Evolutionary conservation across 2,797 vertebrate species (phyloP).

Genomic region (Aulostomus chinensis): DNA sequence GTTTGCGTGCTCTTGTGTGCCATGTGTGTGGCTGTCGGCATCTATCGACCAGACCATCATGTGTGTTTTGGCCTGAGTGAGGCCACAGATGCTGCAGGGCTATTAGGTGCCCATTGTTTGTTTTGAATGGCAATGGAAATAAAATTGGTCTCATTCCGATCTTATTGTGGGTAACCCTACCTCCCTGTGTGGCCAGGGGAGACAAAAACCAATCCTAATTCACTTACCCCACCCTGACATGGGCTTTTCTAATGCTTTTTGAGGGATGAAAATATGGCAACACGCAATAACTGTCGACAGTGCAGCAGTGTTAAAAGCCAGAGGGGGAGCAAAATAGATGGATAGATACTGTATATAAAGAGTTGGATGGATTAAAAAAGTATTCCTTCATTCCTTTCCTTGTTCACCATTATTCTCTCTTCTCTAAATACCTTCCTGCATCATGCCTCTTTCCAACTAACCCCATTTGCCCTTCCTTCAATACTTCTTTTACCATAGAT

Average conservation of each 20-base stretch:
- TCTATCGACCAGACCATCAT: slow-evolving; percentile 82
- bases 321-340: slow-evolving; percentile 60
- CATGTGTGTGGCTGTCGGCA: slow-evolving; percentile 68
- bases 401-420: background rate
- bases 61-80: slow-evolving; percentile 71
- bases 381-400: slow-evolving; percentile 7
- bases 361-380: slow-evolving; percentile 1
- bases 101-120: slow-evolving; percentile 88
- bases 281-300: slow-evolving; percentile 75
- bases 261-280: slow-evolving; percentile 84
- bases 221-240: slow-evolving; percentile 78
- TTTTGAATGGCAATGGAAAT: slow-evolving; percentile 87
- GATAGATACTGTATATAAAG: slow-evolving; percentile 33
- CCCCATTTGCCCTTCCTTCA: too few relatives aligned
- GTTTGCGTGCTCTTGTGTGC: slow-evolving; percentile 29
- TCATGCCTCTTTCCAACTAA: background rate
- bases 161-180: slow-evolving; percentile 88
- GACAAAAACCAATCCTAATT: slow-evolving; percentile 85
- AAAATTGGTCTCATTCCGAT: slow-evolving; percentile 86
- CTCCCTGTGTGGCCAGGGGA: slow-evolving; percentile 78
- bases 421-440: background rate
- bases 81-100: slow-evolving; percentile 82
- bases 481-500: too few relatives aligned
- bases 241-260: slow-evolving; percentile 84
- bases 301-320: slow-evolving; percentile 61